Conservation (phyloP, 1,140 invertebrate species). For the Sesamia nonagrioides region DNA sequence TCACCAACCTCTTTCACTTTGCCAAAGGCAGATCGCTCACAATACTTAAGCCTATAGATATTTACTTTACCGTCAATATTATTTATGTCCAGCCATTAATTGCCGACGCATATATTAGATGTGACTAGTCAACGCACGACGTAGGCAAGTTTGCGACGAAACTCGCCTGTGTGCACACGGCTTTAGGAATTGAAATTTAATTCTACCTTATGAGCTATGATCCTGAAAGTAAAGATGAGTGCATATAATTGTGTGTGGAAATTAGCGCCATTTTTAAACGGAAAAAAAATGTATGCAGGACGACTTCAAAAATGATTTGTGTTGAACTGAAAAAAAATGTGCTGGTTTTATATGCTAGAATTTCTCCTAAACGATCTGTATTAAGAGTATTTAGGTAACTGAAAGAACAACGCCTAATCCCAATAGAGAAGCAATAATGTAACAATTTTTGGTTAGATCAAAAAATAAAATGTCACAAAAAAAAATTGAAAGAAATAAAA, state of each 20-base stretch:
- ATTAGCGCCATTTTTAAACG: neutral
- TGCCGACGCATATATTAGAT: conserved; percentile 47
- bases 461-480: conserved; percentile 11
- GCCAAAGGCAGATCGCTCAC: conserved; percentile 25
- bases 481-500: conserved; percentile 6
- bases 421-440: neutral
- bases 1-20: conserved; percentile 12
- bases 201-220: conserved; percentile 42
- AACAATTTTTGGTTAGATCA: neutral
- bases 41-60: conserved; percentile 46
- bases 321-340: no score
- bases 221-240: conserved; percentile 18
- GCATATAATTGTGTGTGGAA: conserved; percentile 7
- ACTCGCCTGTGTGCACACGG: conserved; percentile 13
- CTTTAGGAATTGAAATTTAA: conserved; percentile 67
- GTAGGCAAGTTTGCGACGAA: conserved; percentile 16
- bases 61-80: conserved; percentile 51
- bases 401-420: neutral
- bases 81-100: conserved; percentile 49
- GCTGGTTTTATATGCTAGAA: no score
- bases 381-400: no score
- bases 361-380: no score
- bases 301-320: no score
- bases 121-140: conserved; percentile 21
- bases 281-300: no score